Conservation (phyloP, 2,113 vertebrate genomes). For the Eublepharis macularius region DNA sequence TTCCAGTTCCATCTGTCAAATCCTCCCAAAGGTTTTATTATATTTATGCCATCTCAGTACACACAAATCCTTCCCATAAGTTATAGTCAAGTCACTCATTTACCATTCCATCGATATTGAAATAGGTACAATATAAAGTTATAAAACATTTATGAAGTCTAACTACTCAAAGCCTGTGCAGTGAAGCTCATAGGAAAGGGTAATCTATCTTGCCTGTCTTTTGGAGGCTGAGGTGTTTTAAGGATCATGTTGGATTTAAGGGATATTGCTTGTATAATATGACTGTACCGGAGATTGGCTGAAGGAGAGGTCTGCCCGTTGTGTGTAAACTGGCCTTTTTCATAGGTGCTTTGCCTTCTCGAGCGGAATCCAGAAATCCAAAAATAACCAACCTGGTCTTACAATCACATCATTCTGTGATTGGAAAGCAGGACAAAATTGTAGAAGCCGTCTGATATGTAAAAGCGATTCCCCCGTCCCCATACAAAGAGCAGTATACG, state of each 20-base stretch:
- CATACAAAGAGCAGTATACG: too few species aligned
- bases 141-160: constrained; percentile 38
- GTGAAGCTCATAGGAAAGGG: constrained; percentile 1
- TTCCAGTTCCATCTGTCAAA: constrained; percentile 23
- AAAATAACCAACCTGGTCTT: not conserved
- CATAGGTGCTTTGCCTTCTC: constrained; percentile 23
- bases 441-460: not conserved
- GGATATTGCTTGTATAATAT: constrained; percentile 21
- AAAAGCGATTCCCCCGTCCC: not conserved
- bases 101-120: constrained; percentile 32
- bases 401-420: not conserved
- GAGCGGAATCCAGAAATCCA: constrained; percentile 22
- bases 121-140: constrained; percentile 18
- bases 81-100: constrained; percentile 38
- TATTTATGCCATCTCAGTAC: constrained; percentile 8
- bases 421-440: not conserved
- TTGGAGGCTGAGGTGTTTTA: constrained; percentile 44
- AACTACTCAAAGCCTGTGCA: constrained; percentile 10
- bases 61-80: constrained; percentile 11
- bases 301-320: constrained; percentile 9
- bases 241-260: constrained; percentile 26
- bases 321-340: not conserved
- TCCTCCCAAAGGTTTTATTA: constrained; percentile 9
- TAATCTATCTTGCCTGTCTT: constrained; percentile 40
- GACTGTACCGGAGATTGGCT: constrained; percentile 4